Conservation (phyloP, 1,140 invertebrate genomes). For the Drosophila mojavensis region DNA sequence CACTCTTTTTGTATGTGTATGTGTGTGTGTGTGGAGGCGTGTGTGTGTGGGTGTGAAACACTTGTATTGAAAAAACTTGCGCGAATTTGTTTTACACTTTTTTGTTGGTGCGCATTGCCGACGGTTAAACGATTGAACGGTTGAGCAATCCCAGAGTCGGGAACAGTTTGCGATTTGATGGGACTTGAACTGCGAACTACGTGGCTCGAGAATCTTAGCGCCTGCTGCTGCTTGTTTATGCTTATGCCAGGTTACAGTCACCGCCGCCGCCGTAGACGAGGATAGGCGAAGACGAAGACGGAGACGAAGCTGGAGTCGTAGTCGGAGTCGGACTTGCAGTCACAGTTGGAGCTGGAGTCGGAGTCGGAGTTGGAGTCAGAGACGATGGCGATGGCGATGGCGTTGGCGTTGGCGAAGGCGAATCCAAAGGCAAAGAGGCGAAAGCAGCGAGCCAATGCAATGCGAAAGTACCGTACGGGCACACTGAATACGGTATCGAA, state of each 20-base stretch:
- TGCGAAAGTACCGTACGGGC: slow-evolving; percentile 14
- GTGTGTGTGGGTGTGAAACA: slow-evolving; percentile 14
- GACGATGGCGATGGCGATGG: background rate
- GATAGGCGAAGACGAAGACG: background rate
- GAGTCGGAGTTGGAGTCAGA: background rate
- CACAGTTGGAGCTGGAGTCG: background rate
- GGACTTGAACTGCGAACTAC: background rate
- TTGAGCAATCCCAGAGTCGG: slow-evolving; percentile 29
- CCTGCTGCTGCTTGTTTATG: slow-evolving; percentile 25
- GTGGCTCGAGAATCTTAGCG: slow-evolving; percentile 11
- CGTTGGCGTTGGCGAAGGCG: slow-evolving; percentile 4
- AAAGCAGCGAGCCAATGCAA: slow-evolving; percentile 19
- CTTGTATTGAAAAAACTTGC: slow-evolving; percentile 2
- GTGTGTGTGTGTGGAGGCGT: slow-evolving; percentile 15
- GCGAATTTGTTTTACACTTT: slow-evolving; percentile 27
- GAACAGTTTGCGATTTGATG: slow-evolving; percentile 25
- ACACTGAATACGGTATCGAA: slow-evolving; percentile 11
- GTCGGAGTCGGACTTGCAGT: background rate
- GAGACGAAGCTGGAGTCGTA: background rate
- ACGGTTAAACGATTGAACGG: slow-evolving; percentile 36
- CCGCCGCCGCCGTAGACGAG: background rate
- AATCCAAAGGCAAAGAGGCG: background rate
- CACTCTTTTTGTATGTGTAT: slow-evolving; percentile 10
- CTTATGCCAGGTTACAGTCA: slow-evolving; percentile 17
- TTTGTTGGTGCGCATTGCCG: slow-evolving; percentile 31